Evolutionary conservation across 2,797 vertebrate genomes (phyloP).

Genomic region (Rhinophrynus dorsalis): DNA sequence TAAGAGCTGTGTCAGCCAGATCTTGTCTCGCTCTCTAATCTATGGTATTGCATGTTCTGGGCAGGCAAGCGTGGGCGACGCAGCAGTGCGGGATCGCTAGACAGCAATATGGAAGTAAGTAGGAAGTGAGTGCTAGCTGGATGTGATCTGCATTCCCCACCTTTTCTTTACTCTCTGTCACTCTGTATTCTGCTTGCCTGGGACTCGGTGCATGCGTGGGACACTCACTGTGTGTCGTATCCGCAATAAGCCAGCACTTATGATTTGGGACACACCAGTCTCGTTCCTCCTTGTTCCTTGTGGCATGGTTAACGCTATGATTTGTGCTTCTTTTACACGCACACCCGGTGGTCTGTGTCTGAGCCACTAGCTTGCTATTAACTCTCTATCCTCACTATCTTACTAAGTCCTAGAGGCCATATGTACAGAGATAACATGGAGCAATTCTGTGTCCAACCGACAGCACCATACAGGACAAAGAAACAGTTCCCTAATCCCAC

Average conservation of each 20-base stretch:
- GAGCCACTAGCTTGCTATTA: conserved; percentile 63
- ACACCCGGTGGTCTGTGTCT: conserved; percentile 60
- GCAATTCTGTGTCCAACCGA: too few species aligned
- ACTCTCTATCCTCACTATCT: conserved; percentile 64
- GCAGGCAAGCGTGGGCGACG: conserved; percentile 98
- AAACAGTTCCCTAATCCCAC: too few species aligned
- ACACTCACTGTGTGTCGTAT: conserved; percentile 76
- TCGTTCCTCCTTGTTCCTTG: conserved; percentile 66
- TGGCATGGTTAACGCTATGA: conserved; percentile 87
- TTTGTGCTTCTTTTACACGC: conserved; percentile 64
- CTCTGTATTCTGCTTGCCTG: conserved; percentile 85
- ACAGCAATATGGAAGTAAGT: conserved; percentile 99
- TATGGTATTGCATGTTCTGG: conserved; percentile 96
- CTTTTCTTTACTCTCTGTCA: conserved; percentile 70
- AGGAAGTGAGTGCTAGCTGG: conserved; percentile 79
- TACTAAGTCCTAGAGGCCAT: too few species aligned
- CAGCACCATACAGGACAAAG: too few species aligned
- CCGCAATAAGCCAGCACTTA: conserved; percentile 52
- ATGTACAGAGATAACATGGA: too few species aligned
- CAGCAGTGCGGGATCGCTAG: conserved; percentile 99
- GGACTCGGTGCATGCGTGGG: conserved; percentile 84
- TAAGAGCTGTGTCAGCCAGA: conserved; percentile 66
- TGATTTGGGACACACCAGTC: conserved; percentile 21
- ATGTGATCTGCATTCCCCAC: conserved; percentile 86
- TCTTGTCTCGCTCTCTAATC: conserved; percentile 90